Evolutionary conservation across 2,113 vertebrate genomes (phyloP).

Genomic region (Phocoena phocoena): DNA sequence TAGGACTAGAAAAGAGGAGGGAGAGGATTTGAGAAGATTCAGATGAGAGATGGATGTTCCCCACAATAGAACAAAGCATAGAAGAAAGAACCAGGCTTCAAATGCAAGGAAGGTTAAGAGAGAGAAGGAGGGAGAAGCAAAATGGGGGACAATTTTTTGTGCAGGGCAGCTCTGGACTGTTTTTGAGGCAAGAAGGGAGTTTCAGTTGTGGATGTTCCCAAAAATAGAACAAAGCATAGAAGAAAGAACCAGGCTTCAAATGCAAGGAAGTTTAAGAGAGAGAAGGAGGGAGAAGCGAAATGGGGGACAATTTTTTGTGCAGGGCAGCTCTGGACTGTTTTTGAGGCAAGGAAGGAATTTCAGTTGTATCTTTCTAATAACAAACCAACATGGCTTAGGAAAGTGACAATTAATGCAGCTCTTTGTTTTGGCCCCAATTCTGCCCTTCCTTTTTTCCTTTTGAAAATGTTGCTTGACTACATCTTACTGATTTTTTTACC

Average conservation of each 20-base stretch:
- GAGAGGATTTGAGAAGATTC: background rate
- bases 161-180: background rate
- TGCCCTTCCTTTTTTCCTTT: background rate
- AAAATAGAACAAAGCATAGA: constrained; percentile 35
- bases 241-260: background rate
- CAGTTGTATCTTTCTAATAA: background rate
- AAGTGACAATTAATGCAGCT: background rate
- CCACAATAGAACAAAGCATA: constrained; percentile 33
- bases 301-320: background rate
- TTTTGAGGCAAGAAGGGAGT: background rate
- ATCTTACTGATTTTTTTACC: background rate
- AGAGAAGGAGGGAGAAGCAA: background rate
- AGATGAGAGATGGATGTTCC: background rate
- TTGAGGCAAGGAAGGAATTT: background rate
- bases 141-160: background rate
- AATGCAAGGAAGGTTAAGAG: background rate
- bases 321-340: background rate
- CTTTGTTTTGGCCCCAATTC: background rate
- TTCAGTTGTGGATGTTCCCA: background rate
- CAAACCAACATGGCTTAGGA: background rate
- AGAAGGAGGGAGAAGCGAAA: background rate
- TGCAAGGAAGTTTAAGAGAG: background rate
- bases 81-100: background rate
- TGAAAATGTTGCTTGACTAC: background rate
- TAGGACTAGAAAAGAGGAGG: background rate